Conservation (phyloP, 1,140 invertebrate species). For the Stegodyphus mimosarum region DNA sequence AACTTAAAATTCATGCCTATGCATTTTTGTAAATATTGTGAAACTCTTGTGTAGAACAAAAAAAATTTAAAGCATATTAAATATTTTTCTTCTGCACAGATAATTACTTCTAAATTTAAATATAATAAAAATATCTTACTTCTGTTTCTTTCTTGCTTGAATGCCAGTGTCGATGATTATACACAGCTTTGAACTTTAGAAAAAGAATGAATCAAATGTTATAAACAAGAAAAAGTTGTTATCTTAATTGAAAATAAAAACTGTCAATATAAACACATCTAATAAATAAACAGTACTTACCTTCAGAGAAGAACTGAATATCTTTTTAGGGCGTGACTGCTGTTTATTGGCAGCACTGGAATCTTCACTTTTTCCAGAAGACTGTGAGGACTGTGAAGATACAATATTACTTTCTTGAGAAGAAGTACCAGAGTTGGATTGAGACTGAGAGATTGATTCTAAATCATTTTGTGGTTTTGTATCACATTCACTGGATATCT, state of each 20-base stretch:
- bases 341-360: background rate
- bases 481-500: too few relatives aligned
- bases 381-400: conserved; percentile 46
- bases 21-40: too few relatives aligned
- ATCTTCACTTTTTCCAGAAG: conserved; percentile 29
- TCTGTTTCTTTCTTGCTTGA: conserved; percentile 64
- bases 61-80: too few relatives aligned
- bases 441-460: too few relatives aligned
- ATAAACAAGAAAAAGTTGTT: background rate
- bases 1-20: too few relatives aligned
- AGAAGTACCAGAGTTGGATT: background rate
- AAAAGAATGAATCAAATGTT: conserved; percentile 1
- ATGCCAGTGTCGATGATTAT: conserved; percentile 61
- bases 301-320: conserved; percentile 65
- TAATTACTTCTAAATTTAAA: background rate
- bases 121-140: conserved; percentile 39
- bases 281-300: conserved; percentile 45
- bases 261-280: background rate
- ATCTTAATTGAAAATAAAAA: background rate
- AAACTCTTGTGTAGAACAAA: too few relatives aligned
- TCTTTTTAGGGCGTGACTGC: conserved; percentile 58
- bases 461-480: too few relatives aligned
- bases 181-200: conserved; percentile 55
- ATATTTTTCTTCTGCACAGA: too few relatives aligned
- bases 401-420: conserved; percentile 6